Percentiles rank a stretch among this genome's conserved stretches.
Conservation (phyloP, 1,140 invertebrate species). For the Anastrepha obliqua region DNA sequence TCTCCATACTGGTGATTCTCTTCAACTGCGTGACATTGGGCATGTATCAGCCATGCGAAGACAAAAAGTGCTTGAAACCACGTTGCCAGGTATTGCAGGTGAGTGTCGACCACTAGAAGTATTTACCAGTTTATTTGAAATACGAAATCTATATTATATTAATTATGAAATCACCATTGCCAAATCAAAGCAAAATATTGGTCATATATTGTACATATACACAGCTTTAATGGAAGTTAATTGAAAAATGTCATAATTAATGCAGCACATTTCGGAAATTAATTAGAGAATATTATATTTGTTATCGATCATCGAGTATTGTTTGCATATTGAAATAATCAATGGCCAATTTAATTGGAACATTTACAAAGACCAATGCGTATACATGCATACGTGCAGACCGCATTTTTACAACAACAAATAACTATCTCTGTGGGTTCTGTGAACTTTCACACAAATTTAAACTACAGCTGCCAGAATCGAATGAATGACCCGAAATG, state of each 20-base stretch:
- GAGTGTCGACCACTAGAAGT: conserved; percentile 62
- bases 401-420: background rate
- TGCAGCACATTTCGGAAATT: conserved; percentile 30
- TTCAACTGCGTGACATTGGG: conserved; percentile 99
- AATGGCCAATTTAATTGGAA: conserved; percentile 46
- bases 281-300: conserved; percentile 22
- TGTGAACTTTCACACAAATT: background rate
- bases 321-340: conserved; percentile 42
- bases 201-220: background rate
- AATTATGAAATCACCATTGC: background rate
- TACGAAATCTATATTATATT: background rate
- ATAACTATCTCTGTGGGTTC: background rate
- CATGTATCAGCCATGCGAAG: conserved; percentile 99
- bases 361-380: conserved; percentile 20
- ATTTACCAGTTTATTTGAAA: background rate
- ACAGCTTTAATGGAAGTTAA: conserved; percentile 12
- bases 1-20: conserved; percentile 98
- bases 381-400: background rate
- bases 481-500: background rate
- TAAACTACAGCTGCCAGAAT: background rate
- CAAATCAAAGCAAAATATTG: background rate
- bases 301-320: background rate
- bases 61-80: conserved; percentile 93
- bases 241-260: conserved; percentile 40
- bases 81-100: conserved; percentile 96